A percentile compares a stretch with the other conserved stretches of the same genome.
phyloP scores from a whole-genome alignment of 53 echinoderm and acorn worm genomes.

The Arbacia lixula region DNA sequence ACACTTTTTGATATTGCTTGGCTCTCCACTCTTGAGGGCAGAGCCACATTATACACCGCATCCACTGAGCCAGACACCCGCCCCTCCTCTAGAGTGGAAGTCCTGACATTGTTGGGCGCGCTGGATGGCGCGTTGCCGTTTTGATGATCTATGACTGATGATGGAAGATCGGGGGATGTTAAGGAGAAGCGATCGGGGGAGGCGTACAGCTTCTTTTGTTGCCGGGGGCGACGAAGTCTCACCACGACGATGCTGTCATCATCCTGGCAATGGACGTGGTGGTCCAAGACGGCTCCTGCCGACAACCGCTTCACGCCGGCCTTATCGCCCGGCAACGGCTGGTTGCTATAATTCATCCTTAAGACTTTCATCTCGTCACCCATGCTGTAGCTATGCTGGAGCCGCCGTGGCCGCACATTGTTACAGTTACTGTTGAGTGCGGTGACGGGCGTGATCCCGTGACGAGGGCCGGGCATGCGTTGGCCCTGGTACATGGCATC shows the following conservation, averaged over 20 bases:
- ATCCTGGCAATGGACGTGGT: background rate
- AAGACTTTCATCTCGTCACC: conserved; percentile 25
- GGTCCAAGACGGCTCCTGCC: conserved; percentile 36
- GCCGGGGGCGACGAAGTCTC: conserved; percentile 34
- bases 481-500: conserved; percentile 35
- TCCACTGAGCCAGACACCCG: background rate
- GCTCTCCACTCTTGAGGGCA: conserved; percentile 4
- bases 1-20: conserved; percentile 4
- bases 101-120: background rate
- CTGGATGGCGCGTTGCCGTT: conserved; percentile 27
- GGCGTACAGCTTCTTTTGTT: conserved; percentile 33
- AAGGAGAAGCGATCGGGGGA: conserved; percentile 39
- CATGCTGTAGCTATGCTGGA: conserved; percentile 35
- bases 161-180: conserved; percentile 31
- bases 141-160: conserved; percentile 8
- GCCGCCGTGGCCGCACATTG: conserved; percentile 17
- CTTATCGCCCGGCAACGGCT: no score
- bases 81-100: background rate
- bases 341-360: no score
- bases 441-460: conserved; percentile 20
- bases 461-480: conserved; percentile 25
- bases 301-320: conserved; percentile 26
- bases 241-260: conserved; percentile 24
- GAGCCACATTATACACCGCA: conserved; percentile 13
- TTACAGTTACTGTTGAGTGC: conserved; percentile 58